phyloP scores from a whole-genome alignment of 2,113 vertebrate species.

The Arenaria interpres region DNA sequence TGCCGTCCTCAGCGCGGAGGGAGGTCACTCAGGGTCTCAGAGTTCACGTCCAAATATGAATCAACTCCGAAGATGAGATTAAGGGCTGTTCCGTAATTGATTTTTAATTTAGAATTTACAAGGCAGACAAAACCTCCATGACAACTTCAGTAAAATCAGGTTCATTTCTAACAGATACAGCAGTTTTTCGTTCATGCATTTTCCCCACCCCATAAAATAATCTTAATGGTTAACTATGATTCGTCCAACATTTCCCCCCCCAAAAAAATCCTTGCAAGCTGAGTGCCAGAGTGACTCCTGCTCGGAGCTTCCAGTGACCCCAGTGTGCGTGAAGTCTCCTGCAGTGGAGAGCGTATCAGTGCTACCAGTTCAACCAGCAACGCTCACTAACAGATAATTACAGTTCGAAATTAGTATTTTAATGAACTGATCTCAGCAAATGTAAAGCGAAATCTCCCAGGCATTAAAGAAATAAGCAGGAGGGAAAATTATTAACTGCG shows the following conservation, averaged over 20 bases:
- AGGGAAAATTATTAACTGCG: constrained; percentile 48
- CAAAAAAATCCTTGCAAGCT: background rate
- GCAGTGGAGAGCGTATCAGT: constrained; percentile 35
- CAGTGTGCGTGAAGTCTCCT: constrained; percentile 61
- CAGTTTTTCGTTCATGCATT: background rate
- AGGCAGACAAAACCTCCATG: background rate
- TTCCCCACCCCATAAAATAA: background rate
- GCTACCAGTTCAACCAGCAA: background rate
- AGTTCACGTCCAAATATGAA: background rate
- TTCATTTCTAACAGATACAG: background rate
- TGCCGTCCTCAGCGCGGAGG: background rate
- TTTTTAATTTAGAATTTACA: constrained; percentile 52
- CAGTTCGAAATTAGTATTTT: constrained; percentile 77
- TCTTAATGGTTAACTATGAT: background rate
- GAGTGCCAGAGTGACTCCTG: constrained; percentile 11
- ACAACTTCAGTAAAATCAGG: background rate
- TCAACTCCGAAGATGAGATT: background rate
- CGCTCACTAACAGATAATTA: constrained; percentile 76
- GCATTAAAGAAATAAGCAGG: constrained; percentile 62
- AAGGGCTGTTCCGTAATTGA: constrained; percentile 6
- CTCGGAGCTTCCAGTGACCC: constrained; percentile 25
- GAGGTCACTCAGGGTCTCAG: background rate
- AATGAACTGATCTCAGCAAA: constrained; percentile 76
- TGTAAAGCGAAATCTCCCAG: constrained; percentile 68
- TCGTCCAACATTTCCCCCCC: background rate